phyloP scores from a whole-genome alignment of 2,797 vertebrate species.

The Gadopsis marmoratus region DNA sequence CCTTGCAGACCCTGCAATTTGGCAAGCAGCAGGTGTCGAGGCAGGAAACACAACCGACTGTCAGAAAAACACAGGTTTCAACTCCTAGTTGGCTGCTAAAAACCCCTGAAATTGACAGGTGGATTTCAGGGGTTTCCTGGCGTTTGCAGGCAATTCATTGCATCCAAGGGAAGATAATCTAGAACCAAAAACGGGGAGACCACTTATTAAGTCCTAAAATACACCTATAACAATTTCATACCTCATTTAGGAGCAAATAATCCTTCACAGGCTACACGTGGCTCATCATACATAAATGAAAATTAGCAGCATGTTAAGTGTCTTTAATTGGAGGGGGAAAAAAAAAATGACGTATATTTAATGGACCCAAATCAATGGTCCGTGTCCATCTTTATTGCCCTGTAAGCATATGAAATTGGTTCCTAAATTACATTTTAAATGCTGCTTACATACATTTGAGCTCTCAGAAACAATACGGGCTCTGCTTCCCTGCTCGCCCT shows the following conservation, averaged over 20 bases:
- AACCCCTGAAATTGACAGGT: neutral
- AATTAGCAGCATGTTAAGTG: neutral
- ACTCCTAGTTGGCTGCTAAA: neutral
- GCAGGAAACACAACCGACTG: conserved; percentile 6
- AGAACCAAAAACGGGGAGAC: neutral
- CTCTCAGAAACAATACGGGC: conserved; percentile 24
- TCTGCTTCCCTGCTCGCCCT: conserved; percentile 3
- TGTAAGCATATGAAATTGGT: neutral
- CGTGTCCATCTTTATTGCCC: neutral
- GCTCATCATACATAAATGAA: neutral
- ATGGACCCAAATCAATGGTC: neutral
- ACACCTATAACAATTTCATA: neutral
- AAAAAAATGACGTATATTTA: neutral
- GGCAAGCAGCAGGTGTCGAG: conserved; percentile 24
- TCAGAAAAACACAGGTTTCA: neutral
- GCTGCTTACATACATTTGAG: neutral
- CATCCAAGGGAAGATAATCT: too few relatives aligned
- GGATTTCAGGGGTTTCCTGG: neutral
- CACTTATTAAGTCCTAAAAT: neutral
- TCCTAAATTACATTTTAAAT: neutral
- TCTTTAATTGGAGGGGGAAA: neutral
- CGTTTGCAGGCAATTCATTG: neutral
- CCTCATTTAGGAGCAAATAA: neutral
- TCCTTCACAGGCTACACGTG: neutral
- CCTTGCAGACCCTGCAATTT: conserved; percentile 27